Evolutionary conservation across 2,888 invertebrate genomes (phyloP), one percentile per base, ranked within the genome.

Genomic region (Orgyia antiqua): DNA sequence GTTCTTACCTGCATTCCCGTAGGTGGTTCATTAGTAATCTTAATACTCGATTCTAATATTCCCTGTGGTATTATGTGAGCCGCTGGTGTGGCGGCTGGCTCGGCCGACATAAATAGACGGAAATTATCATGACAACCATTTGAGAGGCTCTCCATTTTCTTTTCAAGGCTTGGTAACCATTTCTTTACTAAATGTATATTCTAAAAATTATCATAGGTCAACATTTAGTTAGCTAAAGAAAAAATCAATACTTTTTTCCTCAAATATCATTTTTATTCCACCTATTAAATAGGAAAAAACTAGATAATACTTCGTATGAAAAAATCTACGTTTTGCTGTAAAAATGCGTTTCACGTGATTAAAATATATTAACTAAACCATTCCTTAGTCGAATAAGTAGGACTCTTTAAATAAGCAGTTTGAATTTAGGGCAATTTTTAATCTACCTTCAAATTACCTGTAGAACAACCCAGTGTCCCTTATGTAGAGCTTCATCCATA

Each of bases 21-120:
- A 0, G 98, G 98, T 0, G 98, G 97, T 73, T 98, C 98, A 65
- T 98, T 98, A 2, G 98, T 98, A 38, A 98, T 97, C 87, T 98
- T 98, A 51, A 98, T 98, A 8, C 97, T 96, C 0, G 96, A 94
- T 71, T 98, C 97, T 28, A 98, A 78, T 39, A 98, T 96, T 0
- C 98, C 98, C 89, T 96, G 95, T 4, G 98, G 98, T 51, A 98
- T 97, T 40, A 97, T 97, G 64, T 98, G 97, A 3, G 94, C 93
- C 1, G 94, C 90, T 0, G 95, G 88, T 0, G 94, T 92, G 4
- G 94, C 93, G 0, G 97, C 95, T 0, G 98, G 98, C 65, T 98
- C 98, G 2, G 98, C 98, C 46, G 96, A 96, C 89, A 98, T 92
- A 65, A 96, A 98, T 35, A 98, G 89, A 13, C 98, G 88, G 70